Evolutionary conservation across 2,888 invertebrate species (phyloP).

Genomic region (Pammene fasciana): DNA sequence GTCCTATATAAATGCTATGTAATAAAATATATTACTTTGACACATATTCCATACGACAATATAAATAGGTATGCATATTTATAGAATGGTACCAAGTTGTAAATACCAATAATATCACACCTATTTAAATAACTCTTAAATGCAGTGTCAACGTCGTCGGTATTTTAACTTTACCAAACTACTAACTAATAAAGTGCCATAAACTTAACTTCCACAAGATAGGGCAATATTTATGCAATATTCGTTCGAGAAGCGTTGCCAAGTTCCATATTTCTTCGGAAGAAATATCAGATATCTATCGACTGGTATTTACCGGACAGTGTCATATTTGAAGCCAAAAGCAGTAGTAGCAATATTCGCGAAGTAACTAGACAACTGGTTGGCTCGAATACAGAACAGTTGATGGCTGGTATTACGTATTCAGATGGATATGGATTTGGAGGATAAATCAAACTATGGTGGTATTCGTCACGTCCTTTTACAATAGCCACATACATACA

Average conservation of each 20-base stretch:
- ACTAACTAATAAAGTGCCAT: slow-evolving; percentile 16
- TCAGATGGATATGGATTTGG: slow-evolving; percentile 41
- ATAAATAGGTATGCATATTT: too few relatives aligned
- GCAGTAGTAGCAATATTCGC: slow-evolving; percentile 68
- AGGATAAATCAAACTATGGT: background rate
- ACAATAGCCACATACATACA: too few relatives aligned
- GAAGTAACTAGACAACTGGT: slow-evolving; percentile 68
- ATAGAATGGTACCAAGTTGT: too few relatives aligned
- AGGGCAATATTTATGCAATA: slow-evolving; percentile 27
- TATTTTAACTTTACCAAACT: background rate
- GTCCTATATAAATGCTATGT: too few relatives aligned
- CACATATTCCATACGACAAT: too few relatives aligned
- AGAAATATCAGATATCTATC: slow-evolving; percentile 49
- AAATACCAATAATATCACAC: background rate
- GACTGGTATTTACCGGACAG: slow-evolving; percentile 48
- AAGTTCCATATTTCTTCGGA: slow-evolving; percentile 48
- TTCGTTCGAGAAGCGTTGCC: slow-evolving; percentile 43
- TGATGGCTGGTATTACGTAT: slow-evolving; percentile 52
- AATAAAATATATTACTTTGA: too few relatives aligned
- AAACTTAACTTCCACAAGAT: slow-evolving; percentile 11
- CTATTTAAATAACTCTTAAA: background rate
- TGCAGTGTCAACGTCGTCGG: background rate
- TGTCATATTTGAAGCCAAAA: slow-evolving; percentile 63
- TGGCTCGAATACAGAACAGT: slow-evolving; percentile 70
- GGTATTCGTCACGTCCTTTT: too few relatives aligned